Evolutionary conservation across 1,140 invertebrate species (phyloP).

Genomic region (Muscidifurax raptorellus): DNA sequence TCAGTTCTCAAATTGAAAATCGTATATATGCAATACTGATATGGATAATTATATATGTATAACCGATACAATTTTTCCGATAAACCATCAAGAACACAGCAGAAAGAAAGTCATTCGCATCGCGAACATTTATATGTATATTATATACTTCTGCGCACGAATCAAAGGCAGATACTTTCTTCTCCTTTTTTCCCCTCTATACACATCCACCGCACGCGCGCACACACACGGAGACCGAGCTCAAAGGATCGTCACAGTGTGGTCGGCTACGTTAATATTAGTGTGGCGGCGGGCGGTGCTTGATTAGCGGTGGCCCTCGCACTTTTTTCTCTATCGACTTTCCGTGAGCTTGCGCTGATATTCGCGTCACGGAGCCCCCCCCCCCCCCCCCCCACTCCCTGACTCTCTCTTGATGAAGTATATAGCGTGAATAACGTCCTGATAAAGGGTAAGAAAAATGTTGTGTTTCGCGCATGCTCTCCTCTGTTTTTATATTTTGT

Average conservation of each 20-base stretch:
- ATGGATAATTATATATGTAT: too few species aligned
- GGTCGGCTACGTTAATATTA: constrained; percentile 33
- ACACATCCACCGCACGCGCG: not conserved
- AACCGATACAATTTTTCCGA: too few species aligned
- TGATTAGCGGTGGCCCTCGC: constrained; percentile 46
- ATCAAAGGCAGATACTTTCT: constrained; percentile 5
- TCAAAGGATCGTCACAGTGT: not conserved
- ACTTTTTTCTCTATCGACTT: constrained; percentile 41
- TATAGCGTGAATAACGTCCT: constrained; percentile 42
- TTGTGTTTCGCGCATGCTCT: constrained; percentile 7
- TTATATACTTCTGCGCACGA: too few species aligned
- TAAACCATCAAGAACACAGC: too few species aligned
- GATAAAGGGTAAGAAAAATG: constrained; percentile 33
- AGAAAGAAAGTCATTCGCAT: not conserved
- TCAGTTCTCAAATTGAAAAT: too few species aligned
- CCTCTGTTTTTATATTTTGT: not conserved
- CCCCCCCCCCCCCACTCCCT: too few species aligned
- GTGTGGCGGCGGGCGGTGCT: constrained; percentile 13
- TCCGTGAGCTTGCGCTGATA: constrained; percentile 24
- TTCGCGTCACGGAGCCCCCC: constrained; percentile 48
- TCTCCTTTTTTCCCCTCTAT: not conserved
- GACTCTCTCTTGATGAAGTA: constrained; percentile 20
- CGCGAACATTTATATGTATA: not conserved
- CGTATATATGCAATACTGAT: too few species aligned
- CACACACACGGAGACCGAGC: not conserved